Evolutionary conservation across 2,797 vertebrate species (phyloP), one percentile per base, ranked within the genome.

Genomic region (Erithacus rubecula): DNA sequence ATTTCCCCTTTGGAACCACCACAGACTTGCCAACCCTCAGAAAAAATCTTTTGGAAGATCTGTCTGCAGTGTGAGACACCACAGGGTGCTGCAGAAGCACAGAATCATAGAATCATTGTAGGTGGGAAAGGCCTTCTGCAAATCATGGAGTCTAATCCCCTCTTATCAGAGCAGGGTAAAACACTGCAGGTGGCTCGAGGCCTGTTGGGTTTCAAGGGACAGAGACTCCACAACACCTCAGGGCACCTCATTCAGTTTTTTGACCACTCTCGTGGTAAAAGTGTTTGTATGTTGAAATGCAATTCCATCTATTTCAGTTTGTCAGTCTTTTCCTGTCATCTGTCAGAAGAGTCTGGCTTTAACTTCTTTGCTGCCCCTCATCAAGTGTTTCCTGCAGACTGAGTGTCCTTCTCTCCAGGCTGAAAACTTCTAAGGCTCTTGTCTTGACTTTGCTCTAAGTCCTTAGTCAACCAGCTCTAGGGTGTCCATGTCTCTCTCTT

Each of bases 191-290:
- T 47, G 51, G 12, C 26, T 76, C 11, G n/a, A 76, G 27, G 12
- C 4, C n/a, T 63, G 8, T 18, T 72, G 4, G 2, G 3, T 68
- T 79, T 79, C 52, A 37, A 44, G 46, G 12, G 6, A 29, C 2
- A 30, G 49, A 64, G 24, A 16, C 12, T 58, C 26, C 32, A 65
- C 5, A 39, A 6, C 2, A 4, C 59, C 36, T 53, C 0, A 0
- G 24, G 5, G 4, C 6, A 49, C 20, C 2, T 44, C 3, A 2
- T 52, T 56, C 21, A 39, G 6, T 29, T 49, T 49, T 47, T 75
- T 71, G 11, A 52, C 15, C 8, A 36, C 4, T 3, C 4, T 52
- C 11, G 17, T 6, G 16, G 11, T 56, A 56, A 63, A 81, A 71
- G 32, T 29, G 4, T 47, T 84, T 11, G n/a, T 43, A 12, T 2